phyloP scores from a whole-genome alignment of 2,797 vertebrate species.

The Zalophus californianus region DNA sequence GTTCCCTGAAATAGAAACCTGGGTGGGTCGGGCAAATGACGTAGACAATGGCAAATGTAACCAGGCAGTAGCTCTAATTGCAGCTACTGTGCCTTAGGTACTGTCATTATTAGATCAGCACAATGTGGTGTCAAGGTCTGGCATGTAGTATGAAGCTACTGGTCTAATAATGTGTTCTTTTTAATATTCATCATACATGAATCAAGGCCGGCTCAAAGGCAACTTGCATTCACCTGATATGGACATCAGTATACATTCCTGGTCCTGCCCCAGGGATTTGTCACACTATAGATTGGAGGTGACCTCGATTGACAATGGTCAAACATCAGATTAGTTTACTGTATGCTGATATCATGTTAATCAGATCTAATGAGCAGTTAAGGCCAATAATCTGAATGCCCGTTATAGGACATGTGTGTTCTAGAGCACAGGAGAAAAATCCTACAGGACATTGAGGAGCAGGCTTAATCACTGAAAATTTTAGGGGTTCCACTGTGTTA shows the following conservation, averaged over 20 bases:
- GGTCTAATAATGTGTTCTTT: background rate
- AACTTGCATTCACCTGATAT: background rate
- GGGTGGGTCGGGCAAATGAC: background rate
- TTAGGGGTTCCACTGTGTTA: background rate
- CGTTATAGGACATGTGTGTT: background rate
- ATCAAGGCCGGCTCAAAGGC: background rate
- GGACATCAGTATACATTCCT: background rate
- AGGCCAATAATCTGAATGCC: background rate
- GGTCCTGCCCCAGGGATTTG: background rate
- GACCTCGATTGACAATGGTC: background rate
- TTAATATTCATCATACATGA: background rate
- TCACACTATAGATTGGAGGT: background rate
- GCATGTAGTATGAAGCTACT: background rate
- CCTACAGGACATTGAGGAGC: background rate
- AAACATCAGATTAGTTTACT: background rate
- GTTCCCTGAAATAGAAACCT: background rate
- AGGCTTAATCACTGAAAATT: background rate
- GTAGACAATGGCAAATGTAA: background rate
- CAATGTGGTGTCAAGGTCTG: background rate
- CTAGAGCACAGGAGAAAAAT: background rate
- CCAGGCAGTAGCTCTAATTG: background rate
- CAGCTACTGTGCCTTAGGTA: background rate
- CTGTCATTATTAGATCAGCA: background rate
- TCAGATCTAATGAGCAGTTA: background rate
- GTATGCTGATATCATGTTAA: background rate